phyloP scores from a whole-genome alignment of 1,140 invertebrate genomes.

The Euura lappo region DNA sequence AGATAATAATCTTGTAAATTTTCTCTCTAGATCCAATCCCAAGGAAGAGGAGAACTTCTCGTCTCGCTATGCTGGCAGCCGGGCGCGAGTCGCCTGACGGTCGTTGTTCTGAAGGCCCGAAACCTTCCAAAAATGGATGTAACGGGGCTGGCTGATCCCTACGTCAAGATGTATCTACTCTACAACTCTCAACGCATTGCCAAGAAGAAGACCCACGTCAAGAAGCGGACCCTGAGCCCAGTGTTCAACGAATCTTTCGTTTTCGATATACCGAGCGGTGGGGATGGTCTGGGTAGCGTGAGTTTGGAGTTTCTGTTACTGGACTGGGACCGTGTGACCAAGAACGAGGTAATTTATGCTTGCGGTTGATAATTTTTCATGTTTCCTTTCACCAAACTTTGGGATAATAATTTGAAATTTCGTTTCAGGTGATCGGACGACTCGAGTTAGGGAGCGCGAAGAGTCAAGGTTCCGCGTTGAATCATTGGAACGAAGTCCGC shows the following conservation, averaged over 20 bases:
- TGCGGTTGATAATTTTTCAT: not conserved
- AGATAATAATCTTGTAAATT: constrained; percentile 9
- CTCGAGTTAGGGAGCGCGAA: constrained; percentile 87
- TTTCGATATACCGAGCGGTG: constrained; percentile 80
- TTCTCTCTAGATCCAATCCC: constrained; percentile 75
- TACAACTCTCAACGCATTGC: constrained; percentile 97
- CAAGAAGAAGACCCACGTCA: constrained; percentile 99
- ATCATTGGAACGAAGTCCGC: constrained; percentile 97
- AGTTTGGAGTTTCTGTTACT: constrained; percentile 92
- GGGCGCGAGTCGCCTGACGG: constrained; percentile 85
- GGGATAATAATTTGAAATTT: constrained; percentile 17
- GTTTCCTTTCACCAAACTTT: constrained; percentile 15
- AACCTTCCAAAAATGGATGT: constrained; percentile 96
- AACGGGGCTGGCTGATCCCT: constrained; percentile 91
- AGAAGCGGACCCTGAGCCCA: constrained; percentile 96
- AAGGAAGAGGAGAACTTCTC: constrained; percentile 88
- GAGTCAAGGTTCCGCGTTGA: constrained; percentile 78
- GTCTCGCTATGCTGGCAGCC: constrained; percentile 95
- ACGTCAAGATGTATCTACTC: constrained; percentile 96
- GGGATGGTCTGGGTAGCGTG: constrained; percentile 86
- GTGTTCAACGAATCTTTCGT: constrained; percentile 98
- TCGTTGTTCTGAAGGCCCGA: constrained; percentile 90
- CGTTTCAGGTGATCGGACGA: constrained; percentile 86
- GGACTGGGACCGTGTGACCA: constrained; percentile 97
- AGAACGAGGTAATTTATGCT: constrained; percentile 83